A percentile compares a stretch with the other conserved stretches of the same genome.
Conservation (phyloP, 2,888 invertebrate species). For the Hirtodrosophila histrioides region DNA sequence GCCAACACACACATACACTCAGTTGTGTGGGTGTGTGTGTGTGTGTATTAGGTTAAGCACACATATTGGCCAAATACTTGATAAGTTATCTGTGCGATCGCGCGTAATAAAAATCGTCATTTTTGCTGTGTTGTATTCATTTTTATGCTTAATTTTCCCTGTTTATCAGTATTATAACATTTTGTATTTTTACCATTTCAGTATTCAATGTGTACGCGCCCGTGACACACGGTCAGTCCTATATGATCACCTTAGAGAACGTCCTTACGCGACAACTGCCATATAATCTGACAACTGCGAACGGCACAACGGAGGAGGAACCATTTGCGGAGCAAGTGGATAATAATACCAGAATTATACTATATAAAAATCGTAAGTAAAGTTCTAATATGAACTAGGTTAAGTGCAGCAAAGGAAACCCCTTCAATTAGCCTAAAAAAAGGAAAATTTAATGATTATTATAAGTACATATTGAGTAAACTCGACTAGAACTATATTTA, state of each 20-base stretch:
- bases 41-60: slow-evolving; percentile 3
- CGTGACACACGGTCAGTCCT: slow-evolving; percentile 76
- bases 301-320: slow-evolving; percentile 54
- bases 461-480: too few species aligned
- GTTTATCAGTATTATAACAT: slow-evolving; percentile 31
- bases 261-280: slow-evolving; percentile 51
- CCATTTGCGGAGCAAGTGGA: slow-evolving; percentile 47
- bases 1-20: not conserved
- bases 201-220: slow-evolving; percentile 77
- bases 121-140: slow-evolving; percentile 9
- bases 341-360: slow-evolving; percentile 73
- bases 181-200: slow-evolving; percentile 69
- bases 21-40: not conserved
- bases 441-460: too few species aligned
- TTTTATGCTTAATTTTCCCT: slow-evolving; percentile 1
- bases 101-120: slow-evolving; percentile 27
- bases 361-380: slow-evolving; percentile 76
- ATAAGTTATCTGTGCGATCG: slow-evolving; percentile 43
- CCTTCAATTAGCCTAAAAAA: too few species aligned
- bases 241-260: slow-evolving; percentile 67
- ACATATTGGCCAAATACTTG: slow-evolving; percentile 27
- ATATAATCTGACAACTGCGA: slow-evolving; percentile 49
- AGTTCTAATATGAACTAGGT: too few species aligned
- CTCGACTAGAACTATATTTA: too few species aligned
- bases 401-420: not conserved